Conservation (phyloP, 2,113 vertebrate genomes). For the Zosterops hypoxanthus region DNA sequence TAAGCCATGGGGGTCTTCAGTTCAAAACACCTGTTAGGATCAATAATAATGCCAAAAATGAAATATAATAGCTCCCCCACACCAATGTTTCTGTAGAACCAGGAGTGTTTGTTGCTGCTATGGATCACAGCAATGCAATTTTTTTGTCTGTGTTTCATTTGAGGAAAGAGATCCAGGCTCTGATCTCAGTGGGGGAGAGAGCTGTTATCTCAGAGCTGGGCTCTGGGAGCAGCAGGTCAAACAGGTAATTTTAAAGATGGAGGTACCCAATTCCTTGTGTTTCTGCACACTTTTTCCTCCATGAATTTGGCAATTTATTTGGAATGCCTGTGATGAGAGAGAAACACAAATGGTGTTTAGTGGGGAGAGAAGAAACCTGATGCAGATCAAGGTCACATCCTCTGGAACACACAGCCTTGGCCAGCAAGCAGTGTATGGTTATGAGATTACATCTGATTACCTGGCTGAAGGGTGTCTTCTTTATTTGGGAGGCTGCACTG, state of each 20-base stretch:
- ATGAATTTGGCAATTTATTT: neutral
- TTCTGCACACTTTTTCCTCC: neutral
- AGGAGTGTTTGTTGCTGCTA: neutral
- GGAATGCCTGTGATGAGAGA: rapidly evolving
- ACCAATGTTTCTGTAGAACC: neutral
- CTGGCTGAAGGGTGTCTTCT: neutral
- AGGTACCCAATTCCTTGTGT: neutral
- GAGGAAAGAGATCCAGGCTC: neutral
- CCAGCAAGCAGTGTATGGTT: rapidly evolving
- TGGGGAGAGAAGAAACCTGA: neutral
- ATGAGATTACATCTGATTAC: neutral
- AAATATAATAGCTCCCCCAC: neutral
- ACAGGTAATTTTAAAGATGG: constrained; percentile 37
- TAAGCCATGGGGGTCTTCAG: neutral
- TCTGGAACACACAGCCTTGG: neutral
- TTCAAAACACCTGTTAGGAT: constrained; percentile 31
- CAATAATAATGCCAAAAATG: constrained; percentile 43
- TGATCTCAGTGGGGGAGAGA: neutral
- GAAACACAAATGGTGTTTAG: neutral
- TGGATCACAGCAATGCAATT: neutral
- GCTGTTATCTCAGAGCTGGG: neutral
- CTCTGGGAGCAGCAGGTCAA: constrained; percentile 28
- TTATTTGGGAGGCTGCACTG: neutral
- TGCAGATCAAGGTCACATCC: neutral
- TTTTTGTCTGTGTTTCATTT: neutral